Evolutionary conservation across 2,888 invertebrate species (phyloP), one percentile per base, ranked within the genome.

Genomic region (Cantharis flavilabris): DNA sequence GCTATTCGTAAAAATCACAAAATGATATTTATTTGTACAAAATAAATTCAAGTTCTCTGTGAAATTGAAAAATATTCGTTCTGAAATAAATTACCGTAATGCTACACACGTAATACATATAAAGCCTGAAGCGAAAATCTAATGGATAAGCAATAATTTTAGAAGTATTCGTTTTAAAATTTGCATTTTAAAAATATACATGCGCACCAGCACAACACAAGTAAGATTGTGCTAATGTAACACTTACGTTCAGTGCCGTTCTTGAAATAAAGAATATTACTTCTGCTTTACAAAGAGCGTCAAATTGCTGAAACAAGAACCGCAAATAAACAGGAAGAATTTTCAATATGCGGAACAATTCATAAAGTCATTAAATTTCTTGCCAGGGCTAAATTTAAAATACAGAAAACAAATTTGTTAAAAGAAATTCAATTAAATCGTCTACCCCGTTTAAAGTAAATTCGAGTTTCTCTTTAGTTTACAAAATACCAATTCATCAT

Each of bases 261-360:
- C 94, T 91, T 81, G 92, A 91, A 86, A 94, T 90, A 90, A 94
- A 92, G 89, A 94, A 94, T 78, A 93, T 92, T 87, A 94, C 92
- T 90, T 95, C 94, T 69, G 94, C 93, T 90, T 94, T 94, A 87
- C 94, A 94, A 86, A 94, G 90, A 70, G 92, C 91, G 89, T 95
- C 94, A 87, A 95, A 95, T 91, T 94, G 92, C 94, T 94, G 91
- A 71, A 92, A 89, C 83, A 85, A 84, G 82, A 33, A 75, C 16
- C 10, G n/a, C 18, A 26, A 72, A 65, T 75, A 65, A 75, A 72
- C 67, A 71, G 26, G 69, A 33, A 26, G 28, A 23, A 26, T 70
- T 73, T 69, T 69, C 62, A 20, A 65, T 62, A 20, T 4, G 28
- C 13, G 23, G 20, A 73, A 64, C 65, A 71, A 71, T 67, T 75